phyloP scores from a whole-genome alignment of 2,797 vertebrate species.

The Ataeniobius toweri region DNA sequence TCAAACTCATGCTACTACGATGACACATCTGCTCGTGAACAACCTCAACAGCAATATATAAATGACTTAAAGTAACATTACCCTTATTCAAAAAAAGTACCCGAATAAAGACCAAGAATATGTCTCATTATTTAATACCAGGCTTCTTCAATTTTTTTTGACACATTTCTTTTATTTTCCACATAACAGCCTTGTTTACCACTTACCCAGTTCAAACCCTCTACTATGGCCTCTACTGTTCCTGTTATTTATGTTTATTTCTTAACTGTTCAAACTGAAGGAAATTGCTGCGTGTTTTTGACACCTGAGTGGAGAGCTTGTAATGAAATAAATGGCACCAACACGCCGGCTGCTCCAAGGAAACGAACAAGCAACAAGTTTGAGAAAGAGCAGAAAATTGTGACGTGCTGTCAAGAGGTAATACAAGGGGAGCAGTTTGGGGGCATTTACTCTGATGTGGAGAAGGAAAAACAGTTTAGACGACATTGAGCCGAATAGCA shows the following conservation, averaged over 20 bases:
- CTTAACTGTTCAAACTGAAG: conserved; percentile 26
- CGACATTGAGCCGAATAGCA: background rate
- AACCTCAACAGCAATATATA: background rate
- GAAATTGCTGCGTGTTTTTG: conserved; percentile 24
- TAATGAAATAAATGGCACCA: conserved; percentile 2
- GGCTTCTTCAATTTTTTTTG: conserved; percentile 5
- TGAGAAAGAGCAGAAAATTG: conserved; percentile 1
- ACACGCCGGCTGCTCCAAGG: background rate
- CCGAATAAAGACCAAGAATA: too few relatives aligned
- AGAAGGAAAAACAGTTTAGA: conserved; percentile 4
- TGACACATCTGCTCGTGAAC: background rate
- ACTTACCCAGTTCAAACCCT: conserved; percentile 34
- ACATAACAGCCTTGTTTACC: conserved; percentile 41
- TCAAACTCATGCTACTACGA: background rate
- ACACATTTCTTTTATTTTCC: conserved; percentile 25
- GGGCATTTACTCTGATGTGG: background rate
- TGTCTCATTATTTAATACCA: conserved; percentile 18
- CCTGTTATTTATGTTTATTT: conserved; percentile 11
- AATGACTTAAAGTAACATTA: too few relatives aligned
- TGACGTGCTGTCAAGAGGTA: conserved; percentile 10
- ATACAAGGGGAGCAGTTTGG: background rate
- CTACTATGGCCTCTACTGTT: conserved; percentile 24
- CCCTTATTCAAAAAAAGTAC: too few relatives aligned
- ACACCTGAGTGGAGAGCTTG: conserved; percentile 7
- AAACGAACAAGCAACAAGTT: background rate